Evolutionary conservation across 2,113 vertebrate species (phyloP).

Genomic region (Eublepharis macularius): DNA sequence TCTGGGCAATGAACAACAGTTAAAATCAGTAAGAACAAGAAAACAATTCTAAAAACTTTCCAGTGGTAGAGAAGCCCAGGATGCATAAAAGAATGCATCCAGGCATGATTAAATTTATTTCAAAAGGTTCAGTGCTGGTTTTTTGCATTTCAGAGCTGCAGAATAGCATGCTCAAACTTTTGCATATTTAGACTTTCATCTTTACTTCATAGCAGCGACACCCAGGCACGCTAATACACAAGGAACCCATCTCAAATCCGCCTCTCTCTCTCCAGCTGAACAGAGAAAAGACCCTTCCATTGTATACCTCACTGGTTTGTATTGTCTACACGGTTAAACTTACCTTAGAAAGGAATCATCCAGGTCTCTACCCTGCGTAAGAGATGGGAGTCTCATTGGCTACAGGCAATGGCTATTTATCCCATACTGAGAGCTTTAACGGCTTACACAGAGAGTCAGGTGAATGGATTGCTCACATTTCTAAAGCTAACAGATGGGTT

Average conservation of each 20-base stretch:
- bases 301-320: background rate
- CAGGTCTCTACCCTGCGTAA: background rate
- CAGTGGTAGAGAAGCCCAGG: too few species aligned
- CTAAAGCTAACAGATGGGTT: slow-evolving; percentile 14
- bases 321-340: background rate
- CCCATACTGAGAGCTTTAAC: slow-evolving; percentile 2
- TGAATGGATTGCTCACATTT: slow-evolving; percentile 13
- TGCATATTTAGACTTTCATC: background rate
- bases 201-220: background rate
- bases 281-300: background rate
- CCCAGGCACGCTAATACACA: too few species aligned
- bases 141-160: background rate
- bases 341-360: slow-evolving; percentile 40
- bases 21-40: too few species aligned
- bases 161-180: background rate
- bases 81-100: too few species aligned
- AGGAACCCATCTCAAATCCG: accelerated
- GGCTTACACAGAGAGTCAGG: slow-evolving; percentile 18
- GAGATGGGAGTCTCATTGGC: background rate
- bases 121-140: background rate
- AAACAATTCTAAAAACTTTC: too few species aligned
- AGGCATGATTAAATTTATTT: background rate
- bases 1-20: too few species aligned
- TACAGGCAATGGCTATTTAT: background rate
- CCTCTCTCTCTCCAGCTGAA: accelerated